phyloP scores from a whole-genome alignment of 2,113 vertebrate genomes.

The Macquaria australasica region DNA sequence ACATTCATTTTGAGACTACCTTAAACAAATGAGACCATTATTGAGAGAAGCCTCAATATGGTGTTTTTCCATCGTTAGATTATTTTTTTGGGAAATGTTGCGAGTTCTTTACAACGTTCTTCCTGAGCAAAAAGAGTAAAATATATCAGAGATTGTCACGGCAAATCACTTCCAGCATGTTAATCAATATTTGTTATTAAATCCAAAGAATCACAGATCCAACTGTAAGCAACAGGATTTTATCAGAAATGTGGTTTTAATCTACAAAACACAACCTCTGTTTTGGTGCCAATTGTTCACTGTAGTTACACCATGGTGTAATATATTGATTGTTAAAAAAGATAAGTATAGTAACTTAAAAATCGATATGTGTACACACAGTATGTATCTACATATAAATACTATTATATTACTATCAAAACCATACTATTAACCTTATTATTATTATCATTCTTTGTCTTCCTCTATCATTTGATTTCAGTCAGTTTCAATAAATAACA shows the following conservation, averaged over 20 bases:
- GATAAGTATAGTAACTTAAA: not conserved
- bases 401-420: not conserved
- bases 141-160: not conserved
- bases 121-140: not conserved
- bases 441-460: not conserved
- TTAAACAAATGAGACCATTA: slow-evolving; percentile 48
- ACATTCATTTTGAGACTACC: slow-evolving; percentile 11
- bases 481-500: not conserved
- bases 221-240: not conserved
- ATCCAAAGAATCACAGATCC: not conserved
- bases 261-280: not conserved
- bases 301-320: not conserved
- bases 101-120: not conserved
- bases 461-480: not conserved
- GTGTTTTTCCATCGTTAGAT: not conserved
- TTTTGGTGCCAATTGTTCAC: slow-evolving; percentile 6
- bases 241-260: not conserved
- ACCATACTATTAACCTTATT: not conserved
- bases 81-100: not conserved
- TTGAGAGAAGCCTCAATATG: not conserved
- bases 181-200: not conserved
- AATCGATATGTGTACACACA: not conserved
- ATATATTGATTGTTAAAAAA: not conserved
- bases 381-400: not conserved
- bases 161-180: not conserved